A percentile compares a stretch with the other conserved stretches of the same genome.
Conservation (phyloP, 2,797 vertebrate species). For the Acrocephalus scirpaceus region DNA sequence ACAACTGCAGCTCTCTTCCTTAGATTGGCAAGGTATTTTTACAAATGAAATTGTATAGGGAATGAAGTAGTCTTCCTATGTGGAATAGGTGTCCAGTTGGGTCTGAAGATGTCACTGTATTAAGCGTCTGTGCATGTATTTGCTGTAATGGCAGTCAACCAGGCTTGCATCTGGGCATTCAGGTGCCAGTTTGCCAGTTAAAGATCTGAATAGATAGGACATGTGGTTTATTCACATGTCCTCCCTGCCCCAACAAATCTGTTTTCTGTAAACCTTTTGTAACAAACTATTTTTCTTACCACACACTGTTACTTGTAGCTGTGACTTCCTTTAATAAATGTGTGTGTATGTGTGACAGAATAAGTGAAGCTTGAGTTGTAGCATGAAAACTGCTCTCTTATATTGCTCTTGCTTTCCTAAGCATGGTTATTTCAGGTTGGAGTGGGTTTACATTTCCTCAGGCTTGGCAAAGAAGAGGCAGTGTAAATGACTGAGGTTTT, state of each 20-base stretch:
- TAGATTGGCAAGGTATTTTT: not conserved
- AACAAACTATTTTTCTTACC: not conserved
- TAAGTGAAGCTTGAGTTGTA: not conserved
- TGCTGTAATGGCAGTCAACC: not conserved
- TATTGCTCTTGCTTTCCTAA: not conserved
- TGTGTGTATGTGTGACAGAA: not conserved
- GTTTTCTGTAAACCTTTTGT: not conserved
- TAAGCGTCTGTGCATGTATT: not conserved
- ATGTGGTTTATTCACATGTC: not conserved
- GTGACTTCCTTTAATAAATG: not conserved
- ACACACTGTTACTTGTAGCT: not conserved
- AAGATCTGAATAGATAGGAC: too few species aligned
- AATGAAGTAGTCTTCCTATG: not conserved
- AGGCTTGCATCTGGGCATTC: not conserved
- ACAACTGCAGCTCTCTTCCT: not conserved
- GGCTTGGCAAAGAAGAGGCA: not conserved
- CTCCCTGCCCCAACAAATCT: not conserved
- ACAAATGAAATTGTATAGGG: not conserved
- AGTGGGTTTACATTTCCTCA: not conserved
- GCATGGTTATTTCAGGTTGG: not conserved
- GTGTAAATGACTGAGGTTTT: not conserved
- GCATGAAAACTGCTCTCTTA: not conserved
- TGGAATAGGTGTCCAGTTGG: not conserved
- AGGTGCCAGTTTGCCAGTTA: too few species aligned
- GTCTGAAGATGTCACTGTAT: not conserved